These are phyloP conservation scores for Chondrosia reniformis DNA, from an alignment of 37 sponge, comb jelly and placozoan species.

Conservation along the genomic window DNA sequence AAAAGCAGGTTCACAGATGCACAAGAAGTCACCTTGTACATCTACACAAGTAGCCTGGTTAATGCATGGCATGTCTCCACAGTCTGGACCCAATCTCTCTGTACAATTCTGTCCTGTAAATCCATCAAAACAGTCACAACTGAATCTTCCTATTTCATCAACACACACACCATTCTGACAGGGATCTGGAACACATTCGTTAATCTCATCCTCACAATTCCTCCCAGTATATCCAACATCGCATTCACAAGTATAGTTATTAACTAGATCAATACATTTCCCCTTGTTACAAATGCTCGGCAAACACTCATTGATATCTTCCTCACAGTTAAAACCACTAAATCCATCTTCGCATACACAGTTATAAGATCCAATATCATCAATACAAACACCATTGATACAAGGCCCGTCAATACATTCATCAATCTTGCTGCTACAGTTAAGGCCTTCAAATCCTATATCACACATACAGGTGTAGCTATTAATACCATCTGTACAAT, in stretches of 20 bases:
- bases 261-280: slow-evolving; percentile 7
- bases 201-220: slow-evolving; percentile 15
- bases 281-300: slow-evolving; percentile 12
- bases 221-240: slow-evolving; percentile 16
- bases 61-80: slow-evolving; percentile 13
- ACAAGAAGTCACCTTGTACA: slow-evolving; percentile 4
- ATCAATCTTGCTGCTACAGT: background rate
- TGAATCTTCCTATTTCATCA: slow-evolving; percentile 2
- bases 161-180: slow-evolving; percentile 36
- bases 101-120: slow-evolving; percentile 27
- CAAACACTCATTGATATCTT: slow-evolving; percentile 13
- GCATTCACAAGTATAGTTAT: slow-evolving; percentile 4
- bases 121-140: slow-evolving; percentile 9
- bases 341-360: slow-evolving; percentile 20
- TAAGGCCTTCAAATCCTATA: background rate
- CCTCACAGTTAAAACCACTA: background rate
- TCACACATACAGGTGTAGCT: slow-evolving; percentile 1
- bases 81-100: slow-evolving; percentile 2
- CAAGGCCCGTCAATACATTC: background rate
- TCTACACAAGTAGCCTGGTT: slow-evolving; percentile 22
- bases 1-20: slow-evolving; percentile 1
- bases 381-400: slow-evolving; percentile 10
- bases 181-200: slow-evolving; percentile 11
- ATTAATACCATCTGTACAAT: slow-evolving; percentile 9
- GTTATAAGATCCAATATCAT: background rate